Evolutionary conservation across 2,113 vertebrate species (phyloP), one percentile per base, ranked within the genome.

Genomic region (Bothrops jararaca): DNA sequence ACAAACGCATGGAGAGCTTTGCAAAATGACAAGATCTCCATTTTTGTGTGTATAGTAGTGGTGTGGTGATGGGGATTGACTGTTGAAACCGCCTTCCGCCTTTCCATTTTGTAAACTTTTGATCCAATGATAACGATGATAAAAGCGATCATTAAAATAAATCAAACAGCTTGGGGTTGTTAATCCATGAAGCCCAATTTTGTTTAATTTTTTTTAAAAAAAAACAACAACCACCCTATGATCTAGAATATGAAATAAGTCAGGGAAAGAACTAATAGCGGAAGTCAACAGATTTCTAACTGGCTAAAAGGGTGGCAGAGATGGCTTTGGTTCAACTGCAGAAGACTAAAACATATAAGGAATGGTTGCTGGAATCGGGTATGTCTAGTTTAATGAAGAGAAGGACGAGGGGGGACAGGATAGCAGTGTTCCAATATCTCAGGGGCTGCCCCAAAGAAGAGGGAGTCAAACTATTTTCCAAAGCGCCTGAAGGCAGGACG

Each of bases 191-290:
- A n/a, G n/a, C n/a, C n/a, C n/a, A n/a, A n/a, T n/a, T n/a, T n/a
- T n/a, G n/a, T n/a, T n/a, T n/a, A n/a, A n/a, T n/a, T n/a, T n/a
- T n/a, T n/a, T n/a, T 69, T 69, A 64, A 69, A 34, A 69, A 34
- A 74, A 39, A 8, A 20, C n/a, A n/a, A n/a, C n/a, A n/a, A n/a
- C n/a, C n/a, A n/a, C 3, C 3, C 39, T 3, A 45, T 23, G 45
- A 24, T 87, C 26, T 53, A 9, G 24, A 11, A 85, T 54, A 86
- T n/a, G 9, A 94, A 94, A 93, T 92, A 88, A 91, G 90, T 93
- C 29, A 13, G 6, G 18, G n/a, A 24, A 42, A 11, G 58, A 69
- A 45, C 53, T 88, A 45, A 60, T 39, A 45, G 50, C 18, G 12
- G 50, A 29, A 74, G 60, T 24, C 5, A 6, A 69, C 50, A 23